These are phyloP conservation scores for Harpagifer antarcticus DNA, from an alignment of 2,797 vertebrate species.

Conservation along the genomic window DNA sequence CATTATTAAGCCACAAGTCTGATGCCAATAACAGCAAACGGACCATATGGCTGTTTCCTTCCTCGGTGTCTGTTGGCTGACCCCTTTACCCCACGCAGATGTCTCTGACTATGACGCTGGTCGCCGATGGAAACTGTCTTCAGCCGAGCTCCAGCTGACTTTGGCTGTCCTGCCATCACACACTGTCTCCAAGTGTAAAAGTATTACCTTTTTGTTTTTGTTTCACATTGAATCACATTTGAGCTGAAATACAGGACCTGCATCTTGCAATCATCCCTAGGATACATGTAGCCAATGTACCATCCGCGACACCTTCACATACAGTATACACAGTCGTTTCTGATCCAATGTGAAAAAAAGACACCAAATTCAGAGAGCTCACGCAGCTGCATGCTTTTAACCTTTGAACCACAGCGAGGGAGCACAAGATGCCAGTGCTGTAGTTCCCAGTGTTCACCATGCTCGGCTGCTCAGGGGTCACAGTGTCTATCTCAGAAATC, in stretches of 20 bases:
- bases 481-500: conserved; percentile 1
- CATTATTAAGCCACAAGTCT: conserved; percentile 32
- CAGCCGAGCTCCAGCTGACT: conserved; percentile 18
- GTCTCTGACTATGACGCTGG: conserved; percentile 3
- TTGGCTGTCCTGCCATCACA: conserved; percentile 5
- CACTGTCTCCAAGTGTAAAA: neutral
- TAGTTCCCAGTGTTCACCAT: neutral
- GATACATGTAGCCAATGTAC: conserved; percentile 1
- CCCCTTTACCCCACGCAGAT: conserved; percentile 41
- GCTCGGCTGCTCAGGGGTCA: neutral
- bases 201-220: conserved; percentile 20
- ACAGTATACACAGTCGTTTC: conserved; percentile 14
- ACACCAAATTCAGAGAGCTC: conserved; percentile 13
- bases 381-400: conserved; percentile 25
- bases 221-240: conserved; percentile 24
- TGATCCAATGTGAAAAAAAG: conserved; percentile 21
- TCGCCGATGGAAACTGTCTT: conserved; percentile 55
- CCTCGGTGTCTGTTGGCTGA: conserved; percentile 43
- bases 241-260: neutral
- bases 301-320: conserved; percentile 17
- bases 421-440: conserved; percentile 3
- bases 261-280: conserved; percentile 4
- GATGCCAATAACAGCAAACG: conserved; percentile 29
- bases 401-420: conserved; percentile 48
- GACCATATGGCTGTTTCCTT: conserved; percentile 64